These are phyloP conservation scores for Scaptomyza graminum DNA, from an alignment of 1,140 invertebrate genomes.

Conservation along the genomic window DNA sequence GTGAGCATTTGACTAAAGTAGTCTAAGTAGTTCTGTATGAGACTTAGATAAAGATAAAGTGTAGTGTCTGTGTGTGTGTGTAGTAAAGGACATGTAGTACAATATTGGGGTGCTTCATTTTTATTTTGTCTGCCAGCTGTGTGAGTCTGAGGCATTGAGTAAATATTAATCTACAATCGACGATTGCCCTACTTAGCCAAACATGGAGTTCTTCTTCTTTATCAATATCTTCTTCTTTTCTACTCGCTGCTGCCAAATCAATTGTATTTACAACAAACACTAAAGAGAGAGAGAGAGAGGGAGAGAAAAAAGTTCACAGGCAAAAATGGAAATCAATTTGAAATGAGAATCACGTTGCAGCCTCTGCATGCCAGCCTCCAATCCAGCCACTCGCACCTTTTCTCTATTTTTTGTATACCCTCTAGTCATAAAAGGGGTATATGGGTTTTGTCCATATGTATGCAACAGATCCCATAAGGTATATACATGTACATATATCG, in stretches of 20 bases:
- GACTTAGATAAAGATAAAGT: neutral
- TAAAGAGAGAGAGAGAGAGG: neutral
- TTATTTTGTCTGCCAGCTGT: constrained; percentile 27
- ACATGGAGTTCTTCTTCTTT: neutral
- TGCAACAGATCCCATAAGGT: no score
- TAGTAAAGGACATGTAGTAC: no score
- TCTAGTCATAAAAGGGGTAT: no score
- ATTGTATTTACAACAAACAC: constrained; percentile 41
- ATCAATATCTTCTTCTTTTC: neutral
- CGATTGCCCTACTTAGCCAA: constrained; percentile 31
- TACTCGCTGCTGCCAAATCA: constrained; percentile 31
- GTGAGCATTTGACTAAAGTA: constrained; percentile 30
- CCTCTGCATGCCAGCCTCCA: constrained; percentile 12
- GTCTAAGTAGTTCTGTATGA: neutral
- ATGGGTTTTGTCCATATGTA: no score
- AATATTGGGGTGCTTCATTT: neutral
- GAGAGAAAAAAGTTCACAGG: neutral
- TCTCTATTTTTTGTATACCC: no score
- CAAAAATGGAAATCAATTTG: constrained; percentile 39
- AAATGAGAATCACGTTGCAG: constrained; percentile 48
- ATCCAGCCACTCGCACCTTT: constrained; percentile 10
- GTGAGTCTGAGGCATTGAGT: constrained; percentile 10
- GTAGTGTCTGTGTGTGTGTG: neutral
- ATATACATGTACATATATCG: no score
- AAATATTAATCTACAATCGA: constrained; percentile 47